Evolutionary conservation across 2,888 invertebrate genomes (phyloP), one percentile per base, ranked within the genome.

Genomic region (Mycalesis mineus): DNA sequence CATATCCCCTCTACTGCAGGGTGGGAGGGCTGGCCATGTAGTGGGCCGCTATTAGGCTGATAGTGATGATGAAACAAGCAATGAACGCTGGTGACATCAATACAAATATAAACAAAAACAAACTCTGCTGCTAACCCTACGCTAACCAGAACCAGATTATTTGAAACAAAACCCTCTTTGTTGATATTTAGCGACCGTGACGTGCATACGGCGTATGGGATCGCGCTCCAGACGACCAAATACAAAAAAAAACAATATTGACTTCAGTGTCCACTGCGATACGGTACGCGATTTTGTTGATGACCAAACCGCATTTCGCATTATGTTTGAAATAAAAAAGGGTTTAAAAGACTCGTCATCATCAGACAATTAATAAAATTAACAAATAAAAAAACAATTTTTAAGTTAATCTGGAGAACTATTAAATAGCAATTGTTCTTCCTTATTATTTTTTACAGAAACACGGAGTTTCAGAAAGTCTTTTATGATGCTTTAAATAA

Each of bases 111-210:
- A 49, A 7, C 1, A 1, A 11, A 14, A 29, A 29, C 13, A 22
- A 22, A 22, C 22, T 2, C 22, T 22, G 2, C 7, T 49, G 39
- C 1, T 49, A 56, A 37, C 55, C 49, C 50, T 50, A 44, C 8
- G 7, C 28, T 22, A 36, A 33, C 22, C 22, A 33, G 13, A 57
- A 49, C 54, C 41, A 39, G 58, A 54, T 49, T 54, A 54, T 45
- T 54, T 22, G 48, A 64, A 64, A 66, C 66, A 4, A 40, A 65
- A 61, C 60, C 52, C 49, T 49, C 59, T 68, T 68, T 69, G 70
- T 70, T 45, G 52, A 58, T 54, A 59, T 53, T 52, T 62, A 65
- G 61, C 51, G 56, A 59, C 65, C 70, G 66, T 70, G 65, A 69
- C 71, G 65, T 68, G 61, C 64, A 49, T 55, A 45, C 41, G 45